A percentile compares a stretch with the other conserved stretches of the same genome.
Conservation (phyloP, 2,888 invertebrate species). For the Ophonus ardosiacus region DNA sequence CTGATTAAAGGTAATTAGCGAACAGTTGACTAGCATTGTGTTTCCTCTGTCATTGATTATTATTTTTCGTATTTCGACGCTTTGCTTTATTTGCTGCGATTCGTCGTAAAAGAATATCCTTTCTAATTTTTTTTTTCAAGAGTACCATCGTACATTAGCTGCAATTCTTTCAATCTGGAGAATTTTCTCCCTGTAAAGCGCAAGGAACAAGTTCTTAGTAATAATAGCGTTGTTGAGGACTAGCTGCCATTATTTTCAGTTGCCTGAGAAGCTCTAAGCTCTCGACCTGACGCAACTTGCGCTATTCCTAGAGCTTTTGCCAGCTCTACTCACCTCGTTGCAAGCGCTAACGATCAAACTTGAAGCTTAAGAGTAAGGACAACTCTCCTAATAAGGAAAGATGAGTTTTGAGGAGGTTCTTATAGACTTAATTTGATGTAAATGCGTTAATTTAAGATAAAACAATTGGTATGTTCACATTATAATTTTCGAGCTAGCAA, state of each 20-base stretch:
- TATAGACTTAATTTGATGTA: neutral
- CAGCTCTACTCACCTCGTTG: neutral
- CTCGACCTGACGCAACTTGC: neutral
- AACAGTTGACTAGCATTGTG: no score
- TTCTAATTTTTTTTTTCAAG: no score
- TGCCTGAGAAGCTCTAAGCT: neutral
- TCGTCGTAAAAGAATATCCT: no score
- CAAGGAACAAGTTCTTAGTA: neutral
- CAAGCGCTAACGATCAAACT: neutral
- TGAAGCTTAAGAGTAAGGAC: neutral
- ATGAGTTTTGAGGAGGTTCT: neutral
- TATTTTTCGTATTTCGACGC: no score
- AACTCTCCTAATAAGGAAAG: neutral
- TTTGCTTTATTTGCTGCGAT: no score
- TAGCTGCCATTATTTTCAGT: neutral
- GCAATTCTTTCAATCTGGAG: neutral
- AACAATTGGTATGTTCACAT: neutral
- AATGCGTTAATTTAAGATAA: neutral
- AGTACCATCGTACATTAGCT: neutral
- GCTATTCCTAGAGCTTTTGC: neutral
- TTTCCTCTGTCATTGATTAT: no score
- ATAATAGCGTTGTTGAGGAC: neutral
- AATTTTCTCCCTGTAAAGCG: neutral
- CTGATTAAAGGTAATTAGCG: no score
- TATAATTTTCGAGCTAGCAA: no score